A percentile compares a stretch with the other conserved stretches of the same genome.
Conservation (phyloP, 2,888 invertebrate species). For the Nemoura dubitans region DNA sequence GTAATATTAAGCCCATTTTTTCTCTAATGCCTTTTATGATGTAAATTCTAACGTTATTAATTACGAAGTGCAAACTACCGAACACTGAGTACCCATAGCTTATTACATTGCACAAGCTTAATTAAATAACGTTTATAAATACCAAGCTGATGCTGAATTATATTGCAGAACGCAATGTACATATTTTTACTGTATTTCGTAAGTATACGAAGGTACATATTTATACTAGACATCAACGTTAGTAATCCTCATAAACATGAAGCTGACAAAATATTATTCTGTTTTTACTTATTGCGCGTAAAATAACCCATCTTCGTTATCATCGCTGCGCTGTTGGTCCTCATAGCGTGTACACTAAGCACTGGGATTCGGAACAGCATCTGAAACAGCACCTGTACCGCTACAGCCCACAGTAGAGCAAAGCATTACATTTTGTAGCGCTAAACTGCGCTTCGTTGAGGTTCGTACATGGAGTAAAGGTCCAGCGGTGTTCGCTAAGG, state of each 20-base stretch:
- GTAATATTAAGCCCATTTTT: not conserved
- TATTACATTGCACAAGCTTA: not conserved
- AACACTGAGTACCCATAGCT: not conserved
- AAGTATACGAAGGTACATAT: not conserved
- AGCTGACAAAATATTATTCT: not conserved
- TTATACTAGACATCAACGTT: not conserved
- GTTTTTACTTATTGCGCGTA: too few relatives aligned
- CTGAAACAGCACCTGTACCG: too few relatives aligned
- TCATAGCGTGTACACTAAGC: too few relatives aligned
- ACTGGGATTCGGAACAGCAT: too few relatives aligned
- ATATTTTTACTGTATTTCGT: not conserved
- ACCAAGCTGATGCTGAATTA: not conserved
- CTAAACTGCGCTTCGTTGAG: too few relatives aligned
- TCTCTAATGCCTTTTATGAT: not conserved
- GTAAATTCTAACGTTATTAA: not conserved
- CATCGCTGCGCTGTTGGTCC: too few relatives aligned
- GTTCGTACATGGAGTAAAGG: too few relatives aligned
- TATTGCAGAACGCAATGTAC: too few relatives aligned
- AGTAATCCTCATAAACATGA: not conserved
- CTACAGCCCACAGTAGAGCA: too few relatives aligned
- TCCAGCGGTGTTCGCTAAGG: too few relatives aligned
- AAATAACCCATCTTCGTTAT: too few relatives aligned
- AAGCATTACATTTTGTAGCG: too few relatives aligned
- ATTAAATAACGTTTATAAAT: not conserved
- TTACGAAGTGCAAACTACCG: not conserved